Evolutionary conservation across 2,888 invertebrate species (phyloP), one percentile per base, ranked within the genome.

Genomic region (Aleiodes alternator): DNA sequence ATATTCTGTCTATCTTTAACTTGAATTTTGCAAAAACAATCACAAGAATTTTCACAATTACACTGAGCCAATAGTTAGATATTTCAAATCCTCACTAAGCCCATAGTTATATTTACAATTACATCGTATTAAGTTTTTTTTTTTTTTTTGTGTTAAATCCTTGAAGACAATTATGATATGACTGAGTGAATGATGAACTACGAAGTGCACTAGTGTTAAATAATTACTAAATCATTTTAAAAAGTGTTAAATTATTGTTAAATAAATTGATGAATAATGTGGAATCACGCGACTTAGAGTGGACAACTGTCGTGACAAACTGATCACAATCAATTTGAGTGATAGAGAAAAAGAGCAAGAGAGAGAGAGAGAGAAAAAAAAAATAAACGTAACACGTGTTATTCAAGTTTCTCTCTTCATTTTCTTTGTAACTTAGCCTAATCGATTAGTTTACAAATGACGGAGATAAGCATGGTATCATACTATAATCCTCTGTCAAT

Each of bases 401-500:
- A 11, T 43, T 43, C 3, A 7, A 43, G 43, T 43, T 43, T 9
- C 43, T 43, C 11, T 11, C 43, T 43, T 43, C 7, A 43, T 11
- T 9, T 43, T 8, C 43, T 43, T 43, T 43, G 11, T 43, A 23
- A 43, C 43, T 43, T 43, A 43, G 3, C 8, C 9, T 43, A 43
- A 43, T 64, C 9, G 43, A 64, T 64, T 12, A 16, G 43, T 64
- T 16, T 64, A 64, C 48, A 43, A 66, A 85, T 83, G 82, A 81
- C 84, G 70, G 83, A 86, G 16, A 80, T 83, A 38, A 80, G 81
- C 50, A 95, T 95, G 95, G 94, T 95, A 90, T 94, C 94, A 82
- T 95, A 95, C 90, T 95, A 93, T 85, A 93, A 93, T 90, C 91
- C 93, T 89, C 90, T 93, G 86, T 91, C 93, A 89, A 92, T 93